Evolutionary conservation across 2,888 invertebrate genomes (phyloP), one percentile per base, ranked within the genome.

Genomic region (Priocnemis perturbator): DNA sequence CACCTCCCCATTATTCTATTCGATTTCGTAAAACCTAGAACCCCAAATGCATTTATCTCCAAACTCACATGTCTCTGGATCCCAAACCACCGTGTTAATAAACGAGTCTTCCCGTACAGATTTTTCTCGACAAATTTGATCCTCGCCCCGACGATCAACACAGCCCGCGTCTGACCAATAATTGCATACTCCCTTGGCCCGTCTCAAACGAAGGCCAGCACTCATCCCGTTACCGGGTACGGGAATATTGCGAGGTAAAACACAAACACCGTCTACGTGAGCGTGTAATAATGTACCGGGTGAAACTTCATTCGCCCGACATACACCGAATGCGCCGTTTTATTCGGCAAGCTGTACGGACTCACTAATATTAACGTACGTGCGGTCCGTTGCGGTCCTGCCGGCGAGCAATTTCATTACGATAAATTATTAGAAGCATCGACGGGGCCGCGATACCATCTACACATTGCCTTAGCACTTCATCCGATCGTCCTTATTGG

Each of bases 331-430:
- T 56, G 48, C 48, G 58, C 56, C 56, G 56, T 23, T 67, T 55
- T 50, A 70, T 52, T 56, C 63, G 48, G 56, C 56, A 48, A 69
- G 62, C 55, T 37, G 7, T 50, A 47, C 53, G 57, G 64, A 64
- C 37, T 37, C 37, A 60, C 71, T 67, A 71, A 67, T 71, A 71
- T 71, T 71, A 71, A 71, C 71, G 58, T n/a, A n/a, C 45, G 67
- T 60, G 64, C 48, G 20, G 37, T 37, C 4, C 11, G 37, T 37
- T 11, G 37, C 37, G 37, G 11, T 1, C 11, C 37, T 20, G 14
- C 37, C 19, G 37, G 55, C 71, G 67, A 60, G 67, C 58, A 57
- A 71, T 67, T 71, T 71, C 67, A 71, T 71, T 67, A 71, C 60
- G 44, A 48, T 57, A 63, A 67, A 71, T 71, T 64, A 67, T 62